Evolutionary conservation across 2,888 invertebrate genomes (phyloP).

Genomic region (Tenthredo amoena): DNA sequence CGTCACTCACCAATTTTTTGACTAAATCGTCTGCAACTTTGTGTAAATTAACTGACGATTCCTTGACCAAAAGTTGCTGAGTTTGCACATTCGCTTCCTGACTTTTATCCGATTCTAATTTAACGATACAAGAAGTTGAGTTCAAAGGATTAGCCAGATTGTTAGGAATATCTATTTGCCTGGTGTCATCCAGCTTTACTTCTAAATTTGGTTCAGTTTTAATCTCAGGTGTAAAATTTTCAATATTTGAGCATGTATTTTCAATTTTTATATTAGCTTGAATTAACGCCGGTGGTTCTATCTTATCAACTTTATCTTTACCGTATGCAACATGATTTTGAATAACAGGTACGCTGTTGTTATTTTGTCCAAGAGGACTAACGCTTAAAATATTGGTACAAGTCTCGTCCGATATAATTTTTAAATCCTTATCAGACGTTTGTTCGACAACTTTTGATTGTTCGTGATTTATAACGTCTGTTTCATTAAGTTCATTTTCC

Average conservation of each 20-base stretch:
- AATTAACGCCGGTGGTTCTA: conserved; percentile 55
- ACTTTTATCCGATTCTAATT: conserved; percentile 68
- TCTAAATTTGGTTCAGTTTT: conserved; percentile 64
- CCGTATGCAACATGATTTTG: conserved; percentile 72
- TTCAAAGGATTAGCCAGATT: conserved; percentile 52
- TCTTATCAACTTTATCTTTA: conserved; percentile 67
- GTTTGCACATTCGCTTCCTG: conserved; percentile 72
- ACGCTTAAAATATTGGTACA: conserved; percentile 65
- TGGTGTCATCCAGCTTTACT: conserved; percentile 54
- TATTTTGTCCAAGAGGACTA: conserved; percentile 70
- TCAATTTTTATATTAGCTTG: conserved; percentile 50
- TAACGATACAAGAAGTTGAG: conserved; percentile 55
- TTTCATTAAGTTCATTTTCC: conserved; percentile 65
- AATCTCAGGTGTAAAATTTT: conserved; percentile 63
- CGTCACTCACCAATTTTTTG: conserved; percentile 67
- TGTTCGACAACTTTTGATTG: conserved; percentile 56
- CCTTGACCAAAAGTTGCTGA: conserved; percentile 67
- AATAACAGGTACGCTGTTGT: conserved; percentile 73
- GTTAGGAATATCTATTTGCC: conserved; percentile 49
- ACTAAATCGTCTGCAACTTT: conserved; percentile 71
- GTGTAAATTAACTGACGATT: conserved; percentile 63
- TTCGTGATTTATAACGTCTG: conserved; percentile 54
- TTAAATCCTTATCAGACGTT: conserved; percentile 59
- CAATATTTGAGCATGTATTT: conserved; percentile 55
- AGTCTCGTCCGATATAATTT: conserved; percentile 51